Evolutionary conservation across 2,888 invertebrate genomes (phyloP).

Genomic region (Melitaea athalia): DNA sequence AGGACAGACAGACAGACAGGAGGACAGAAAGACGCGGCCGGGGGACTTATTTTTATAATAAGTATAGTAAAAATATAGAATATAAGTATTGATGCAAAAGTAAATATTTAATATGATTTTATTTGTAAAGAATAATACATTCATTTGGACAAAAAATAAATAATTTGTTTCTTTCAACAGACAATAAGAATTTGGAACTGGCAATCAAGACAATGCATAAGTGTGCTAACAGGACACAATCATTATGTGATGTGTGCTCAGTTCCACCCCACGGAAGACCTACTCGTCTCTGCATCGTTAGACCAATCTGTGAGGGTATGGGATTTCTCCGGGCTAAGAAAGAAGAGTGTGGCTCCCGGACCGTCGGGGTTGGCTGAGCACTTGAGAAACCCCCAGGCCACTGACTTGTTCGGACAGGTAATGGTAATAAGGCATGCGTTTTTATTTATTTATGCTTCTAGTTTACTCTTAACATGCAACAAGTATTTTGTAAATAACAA

Average conservation of each 20-base stretch:
- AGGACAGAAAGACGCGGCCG: too few relatives aligned
- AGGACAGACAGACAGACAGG: too few relatives aligned
- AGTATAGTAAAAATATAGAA: not conserved
- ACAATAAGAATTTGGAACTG: slow-evolving; percentile 99
- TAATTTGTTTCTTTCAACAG: slow-evolving; percentile 56
- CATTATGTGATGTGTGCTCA: slow-evolving; percentile 99
- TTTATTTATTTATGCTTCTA: slow-evolving; percentile 16
- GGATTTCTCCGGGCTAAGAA: slow-evolving; percentile 98
- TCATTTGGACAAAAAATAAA: not conserved
- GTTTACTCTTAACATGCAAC: not conserved
- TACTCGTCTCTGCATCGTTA: slow-evolving; percentile 97
- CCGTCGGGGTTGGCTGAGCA: slow-evolving; percentile 95
- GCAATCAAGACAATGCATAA: slow-evolving; percentile 98
- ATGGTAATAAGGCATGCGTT: slow-evolving; percentile 30
- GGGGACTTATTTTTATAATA: too few relatives aligned
- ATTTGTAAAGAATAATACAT: too few relatives aligned
- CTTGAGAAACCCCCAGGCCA: slow-evolving; percentile 90
- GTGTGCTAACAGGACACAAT: slow-evolving; percentile 97
- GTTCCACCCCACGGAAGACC: slow-evolving; percentile 98
- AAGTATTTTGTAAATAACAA: not conserved
- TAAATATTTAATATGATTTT: too few relatives aligned
- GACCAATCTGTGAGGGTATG: slow-evolving; percentile 99
- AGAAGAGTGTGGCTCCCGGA: slow-evolving; percentile 99
- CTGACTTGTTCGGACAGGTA: slow-evolving; percentile 95
- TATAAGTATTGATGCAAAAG: not conserved